Percentiles rank a stretch among this genome's conserved stretches.
phyloP scores from a whole-genome alignment of 2,888 invertebrate species.

The Luperina nickerlii region DNA sequence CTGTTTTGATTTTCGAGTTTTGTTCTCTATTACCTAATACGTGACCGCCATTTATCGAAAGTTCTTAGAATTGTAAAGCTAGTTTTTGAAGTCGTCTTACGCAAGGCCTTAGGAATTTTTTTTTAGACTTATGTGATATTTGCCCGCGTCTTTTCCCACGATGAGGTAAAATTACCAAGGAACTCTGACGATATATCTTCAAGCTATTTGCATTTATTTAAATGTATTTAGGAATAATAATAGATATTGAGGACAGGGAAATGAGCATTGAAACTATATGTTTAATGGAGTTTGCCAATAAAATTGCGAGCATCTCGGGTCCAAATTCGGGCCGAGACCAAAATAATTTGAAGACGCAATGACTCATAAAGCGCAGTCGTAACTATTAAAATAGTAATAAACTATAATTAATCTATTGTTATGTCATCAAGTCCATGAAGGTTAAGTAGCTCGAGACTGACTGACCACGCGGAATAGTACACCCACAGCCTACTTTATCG shows the following conservation, averaged over 20 bases:
- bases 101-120: neutral
- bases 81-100: neutral
- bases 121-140: neutral
- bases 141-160: neutral
- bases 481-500: constrained; percentile 66
- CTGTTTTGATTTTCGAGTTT: neutral
- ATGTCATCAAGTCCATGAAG: constrained; percentile 55
- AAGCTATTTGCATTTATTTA: neutral
- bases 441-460: constrained; percentile 33
- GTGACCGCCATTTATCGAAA: neutral
- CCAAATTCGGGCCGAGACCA: neutral
- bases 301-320: neutral
- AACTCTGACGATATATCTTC: neutral
- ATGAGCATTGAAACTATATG: neutral
- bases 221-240: neutral
- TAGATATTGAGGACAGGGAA: neutral
- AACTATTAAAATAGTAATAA: constrained; percentile 5
- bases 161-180: constrained; percentile 3
- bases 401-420: constrained; percentile 28
- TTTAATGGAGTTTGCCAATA: neutral
- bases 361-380: constrained; percentile 20
- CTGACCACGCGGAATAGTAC: constrained; percentile 76
- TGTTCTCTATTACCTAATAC: neutral
- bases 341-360: neutral
- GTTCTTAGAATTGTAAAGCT: neutral